Evolutionary conservation across 2,113 vertebrate genomes (phyloP).

Genomic region (Pao palembangensis): DNA sequence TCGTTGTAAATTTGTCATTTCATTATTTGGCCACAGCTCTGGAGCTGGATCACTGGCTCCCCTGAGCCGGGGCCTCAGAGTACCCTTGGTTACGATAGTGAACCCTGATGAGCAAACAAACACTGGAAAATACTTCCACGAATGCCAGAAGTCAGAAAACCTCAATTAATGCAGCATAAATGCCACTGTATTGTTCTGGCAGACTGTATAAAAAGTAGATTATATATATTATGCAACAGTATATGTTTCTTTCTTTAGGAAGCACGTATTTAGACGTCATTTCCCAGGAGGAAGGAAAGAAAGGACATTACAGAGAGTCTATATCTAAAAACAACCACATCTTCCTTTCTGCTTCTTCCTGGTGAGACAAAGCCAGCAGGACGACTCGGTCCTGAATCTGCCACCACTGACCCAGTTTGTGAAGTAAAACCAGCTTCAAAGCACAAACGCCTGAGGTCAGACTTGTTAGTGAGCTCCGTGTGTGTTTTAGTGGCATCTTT

Average conservation of each 20-base stretch:
- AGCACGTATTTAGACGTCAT: background rate
- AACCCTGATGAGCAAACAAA: too few relatives aligned
- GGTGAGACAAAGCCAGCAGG: conserved; percentile 38
- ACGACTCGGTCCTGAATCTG: conserved; percentile 37
- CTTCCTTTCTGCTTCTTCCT: conserved; percentile 21
- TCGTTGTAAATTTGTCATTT: too few relatives aligned
- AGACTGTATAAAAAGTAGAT: too few relatives aligned
- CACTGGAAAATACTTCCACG: too few relatives aligned
- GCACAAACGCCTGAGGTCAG: conserved; percentile 57
- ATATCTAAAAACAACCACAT: conserved; percentile 20
- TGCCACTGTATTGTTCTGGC: too few relatives aligned
- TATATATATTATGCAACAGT: too few relatives aligned
- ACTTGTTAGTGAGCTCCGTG: conserved; percentile 40
- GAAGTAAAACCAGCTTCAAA: conserved; percentile 52
- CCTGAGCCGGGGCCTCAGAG: too few relatives aligned
- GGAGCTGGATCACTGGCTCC: too few relatives aligned
- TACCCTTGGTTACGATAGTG: too few relatives aligned
- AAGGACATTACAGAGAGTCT: conserved; percentile 9
- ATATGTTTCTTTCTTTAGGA: background rate
- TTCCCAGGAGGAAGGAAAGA: conserved; percentile 15
- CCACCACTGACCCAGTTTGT: conserved; percentile 68
- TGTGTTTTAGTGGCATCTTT: conserved; percentile 20
- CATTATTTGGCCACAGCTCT: too few relatives aligned
- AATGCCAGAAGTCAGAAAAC: too few relatives aligned
- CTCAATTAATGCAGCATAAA: too few relatives aligned